Conservation (phyloP, 2,113 vertebrate genomes). For the Opisthocomus hoazin region DNA sequence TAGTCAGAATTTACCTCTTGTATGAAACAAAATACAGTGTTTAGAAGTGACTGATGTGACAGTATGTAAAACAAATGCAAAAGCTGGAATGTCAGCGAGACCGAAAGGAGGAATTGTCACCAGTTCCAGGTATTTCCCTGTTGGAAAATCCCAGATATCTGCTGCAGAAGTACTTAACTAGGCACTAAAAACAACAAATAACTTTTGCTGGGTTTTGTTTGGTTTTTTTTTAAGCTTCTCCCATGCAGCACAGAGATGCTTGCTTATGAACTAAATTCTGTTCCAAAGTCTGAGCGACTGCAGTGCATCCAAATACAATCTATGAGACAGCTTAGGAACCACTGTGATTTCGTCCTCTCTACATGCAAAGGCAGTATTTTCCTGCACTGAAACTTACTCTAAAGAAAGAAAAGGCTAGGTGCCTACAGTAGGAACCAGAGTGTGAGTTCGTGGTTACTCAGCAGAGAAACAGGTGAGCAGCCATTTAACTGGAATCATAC, state of each 20-base stretch:
- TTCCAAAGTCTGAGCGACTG: background rate
- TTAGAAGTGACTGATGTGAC: background rate
- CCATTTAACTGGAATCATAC: background rate
- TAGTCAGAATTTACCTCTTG: background rate
- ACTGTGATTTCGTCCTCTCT: background rate
- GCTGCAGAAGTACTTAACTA: background rate
- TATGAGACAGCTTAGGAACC: background rate
- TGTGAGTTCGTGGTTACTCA: background rate
- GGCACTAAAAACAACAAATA: background rate
- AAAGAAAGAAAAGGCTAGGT: background rate
- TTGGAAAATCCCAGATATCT: background rate
- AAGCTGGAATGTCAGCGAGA: fast-evolving
- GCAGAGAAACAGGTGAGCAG: background rate
- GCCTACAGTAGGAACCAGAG: background rate
- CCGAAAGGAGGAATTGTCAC: background rate
- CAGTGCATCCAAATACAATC: background rate
- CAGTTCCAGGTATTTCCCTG: background rate
- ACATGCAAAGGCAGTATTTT: background rate
- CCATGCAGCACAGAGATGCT: background rate
- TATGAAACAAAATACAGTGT: background rate
- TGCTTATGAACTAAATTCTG: background rate
- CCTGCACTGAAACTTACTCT: background rate
- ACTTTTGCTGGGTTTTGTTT: background rate
- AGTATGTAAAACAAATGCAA: background rate
- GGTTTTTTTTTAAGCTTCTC: background rate